Percentiles rank a stretch among this genome's conserved stretches.
Evolutionary conservation across 2,113 vertebrate genomes (phyloP).

Genomic region (Athene noctua): DNA sequence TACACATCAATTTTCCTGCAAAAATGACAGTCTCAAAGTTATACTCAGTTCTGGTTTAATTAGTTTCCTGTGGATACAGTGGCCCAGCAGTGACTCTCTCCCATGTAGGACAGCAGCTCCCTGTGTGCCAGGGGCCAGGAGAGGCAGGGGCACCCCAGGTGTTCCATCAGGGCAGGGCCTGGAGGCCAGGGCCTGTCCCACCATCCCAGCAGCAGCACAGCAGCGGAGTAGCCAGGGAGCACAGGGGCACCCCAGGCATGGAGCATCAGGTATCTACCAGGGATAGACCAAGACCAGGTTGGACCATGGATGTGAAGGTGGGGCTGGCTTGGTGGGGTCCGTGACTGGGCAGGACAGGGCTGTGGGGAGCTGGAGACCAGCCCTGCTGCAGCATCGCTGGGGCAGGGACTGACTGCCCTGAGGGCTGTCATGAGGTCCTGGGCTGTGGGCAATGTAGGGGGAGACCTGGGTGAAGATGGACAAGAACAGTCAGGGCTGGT

Average conservation of each 20-base stretch:
- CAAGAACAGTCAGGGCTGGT: not conserved
- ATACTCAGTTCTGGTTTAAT: not conserved
- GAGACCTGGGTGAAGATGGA: accelerated
- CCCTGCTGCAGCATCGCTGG: accelerated
- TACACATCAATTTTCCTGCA: not conserved
- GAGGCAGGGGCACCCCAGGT: not conserved
- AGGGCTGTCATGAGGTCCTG: not conserved
- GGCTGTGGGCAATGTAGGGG: accelerated
- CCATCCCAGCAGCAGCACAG: not conserved
- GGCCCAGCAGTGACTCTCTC: not conserved
- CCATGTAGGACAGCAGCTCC: accelerated
- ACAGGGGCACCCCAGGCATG: not conserved
- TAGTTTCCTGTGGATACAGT: not conserved
- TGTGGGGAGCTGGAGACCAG: not conserved
- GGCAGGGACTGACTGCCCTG: not conserved
- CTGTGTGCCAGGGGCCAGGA: not conserved
- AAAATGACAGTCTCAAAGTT: not conserved
- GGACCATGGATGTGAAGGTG: accelerated
- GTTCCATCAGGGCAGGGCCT: not conserved
- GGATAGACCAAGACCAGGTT: not conserved
- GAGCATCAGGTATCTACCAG: not conserved
- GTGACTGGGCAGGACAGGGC: accelerated
- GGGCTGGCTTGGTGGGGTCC: accelerated
- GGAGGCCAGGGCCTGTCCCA: too few species aligned
- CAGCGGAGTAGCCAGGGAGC: too few species aligned